Percentiles rank a stretch among this genome's conserved stretches.
Conservation (phyloP, 2,888 invertebrate species). For the Melanostoma mellinum region DNA sequence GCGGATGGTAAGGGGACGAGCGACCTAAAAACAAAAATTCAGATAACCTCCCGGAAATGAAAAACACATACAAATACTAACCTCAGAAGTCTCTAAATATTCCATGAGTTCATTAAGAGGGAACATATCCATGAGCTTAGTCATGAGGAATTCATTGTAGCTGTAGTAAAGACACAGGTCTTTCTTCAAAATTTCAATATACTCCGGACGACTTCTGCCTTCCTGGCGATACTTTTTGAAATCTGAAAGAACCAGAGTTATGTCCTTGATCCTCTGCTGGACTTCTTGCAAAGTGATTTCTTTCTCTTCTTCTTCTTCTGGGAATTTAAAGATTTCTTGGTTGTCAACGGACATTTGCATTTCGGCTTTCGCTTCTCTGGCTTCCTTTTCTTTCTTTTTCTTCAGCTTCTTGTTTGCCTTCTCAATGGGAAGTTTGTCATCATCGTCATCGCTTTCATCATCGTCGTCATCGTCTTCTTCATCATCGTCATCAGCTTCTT, state of each 20-base stretch:
- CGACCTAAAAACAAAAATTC: slow-evolving; percentile 78
- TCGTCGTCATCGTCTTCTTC: slow-evolving; percentile 80
- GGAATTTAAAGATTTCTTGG: slow-evolving; percentile 90
- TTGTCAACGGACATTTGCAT: slow-evolving; percentile 90
- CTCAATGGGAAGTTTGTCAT: slow-evolving; percentile 92
- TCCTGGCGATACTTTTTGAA: slow-evolving; percentile 88
- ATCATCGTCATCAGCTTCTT: slow-evolving; percentile 80
- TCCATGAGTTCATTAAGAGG: slow-evolving; percentile 93
- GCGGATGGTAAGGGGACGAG: slow-evolving; percentile 96
- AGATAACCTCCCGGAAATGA: too few species aligned
- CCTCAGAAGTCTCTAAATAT: slow-evolving; percentile 98
- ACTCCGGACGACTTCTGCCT: slow-evolving; percentile 90
- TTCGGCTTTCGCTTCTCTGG: slow-evolving; percentile 90
- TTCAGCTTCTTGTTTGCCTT: slow-evolving; percentile 90
- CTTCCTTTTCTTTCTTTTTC: slow-evolving; percentile 87
- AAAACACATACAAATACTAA: slow-evolving; percentile 76
- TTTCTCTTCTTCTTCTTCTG: slow-evolving; percentile 87
- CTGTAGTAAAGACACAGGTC: slow-evolving; percentile 97
- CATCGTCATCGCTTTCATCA: slow-evolving; percentile 82
- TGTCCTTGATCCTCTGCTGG: slow-evolving; percentile 94
- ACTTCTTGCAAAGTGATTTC: slow-evolving; percentile 90
- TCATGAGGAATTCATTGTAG: slow-evolving; percentile 98
- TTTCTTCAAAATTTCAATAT: slow-evolving; percentile 88
- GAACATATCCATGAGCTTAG: slow-evolving; percentile 94
- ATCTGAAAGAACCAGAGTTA: slow-evolving; percentile 90